phyloP scores from a whole-genome alignment of 1,140 invertebrate genomes.

The Drosophila nigrodunni region DNA sequence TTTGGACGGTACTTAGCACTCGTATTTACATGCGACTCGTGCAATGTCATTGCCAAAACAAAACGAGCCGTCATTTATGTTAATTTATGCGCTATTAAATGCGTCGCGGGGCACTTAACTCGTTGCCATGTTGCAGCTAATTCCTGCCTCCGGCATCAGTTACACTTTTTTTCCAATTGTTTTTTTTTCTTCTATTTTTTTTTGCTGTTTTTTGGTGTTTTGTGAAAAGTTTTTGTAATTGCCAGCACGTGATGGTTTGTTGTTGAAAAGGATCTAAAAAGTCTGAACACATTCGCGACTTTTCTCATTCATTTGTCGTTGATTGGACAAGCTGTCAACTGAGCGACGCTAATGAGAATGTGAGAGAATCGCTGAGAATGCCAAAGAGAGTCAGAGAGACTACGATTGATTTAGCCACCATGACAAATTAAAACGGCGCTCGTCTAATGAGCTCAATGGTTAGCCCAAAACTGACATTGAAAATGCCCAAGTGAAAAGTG shows the following conservation, averaged over 20 bases:
- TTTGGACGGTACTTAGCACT: slow-evolving; percentile 46
- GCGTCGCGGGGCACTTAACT: slow-evolving; percentile 78
- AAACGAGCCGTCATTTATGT: slow-evolving; percentile 67
- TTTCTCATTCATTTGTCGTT: slow-evolving; percentile 39
- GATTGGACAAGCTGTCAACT: slow-evolving; percentile 47
- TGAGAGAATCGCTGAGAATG: slow-evolving; percentile 29
- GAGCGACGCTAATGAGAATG: slow-evolving; percentile 56
- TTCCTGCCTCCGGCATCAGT: slow-evolving; percentile 41
- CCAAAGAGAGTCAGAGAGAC: slow-evolving; percentile 21
- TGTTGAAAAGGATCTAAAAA: slow-evolving; percentile 24
- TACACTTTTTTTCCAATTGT: slow-evolving; percentile 16
- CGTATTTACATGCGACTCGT: slow-evolving; percentile 68
- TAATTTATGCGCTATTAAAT: slow-evolving; percentile 82
- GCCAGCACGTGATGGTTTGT: slow-evolving; percentile 65
- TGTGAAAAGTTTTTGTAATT: slow-evolving; percentile 53
- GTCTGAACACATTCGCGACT: slow-evolving; percentile 20
- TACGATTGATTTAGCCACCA: slow-evolving; percentile 62
- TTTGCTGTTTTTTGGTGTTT: not conserved
- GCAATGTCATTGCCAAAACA: slow-evolving; percentile 80
- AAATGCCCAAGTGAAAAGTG: slow-evolving; percentile 18
- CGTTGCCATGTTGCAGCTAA: slow-evolving; percentile 54
- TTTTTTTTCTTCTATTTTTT: not conserved
- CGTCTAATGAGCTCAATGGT: slow-evolving; percentile 69
- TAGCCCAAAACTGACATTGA: slow-evolving; percentile 12
- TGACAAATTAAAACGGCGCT: slow-evolving; percentile 77